Evolutionary conservation across 2,797 vertebrate species (phyloP), one percentile per base, ranked within the genome.

Genomic region (Xiphophorus birchmanni): DNA sequence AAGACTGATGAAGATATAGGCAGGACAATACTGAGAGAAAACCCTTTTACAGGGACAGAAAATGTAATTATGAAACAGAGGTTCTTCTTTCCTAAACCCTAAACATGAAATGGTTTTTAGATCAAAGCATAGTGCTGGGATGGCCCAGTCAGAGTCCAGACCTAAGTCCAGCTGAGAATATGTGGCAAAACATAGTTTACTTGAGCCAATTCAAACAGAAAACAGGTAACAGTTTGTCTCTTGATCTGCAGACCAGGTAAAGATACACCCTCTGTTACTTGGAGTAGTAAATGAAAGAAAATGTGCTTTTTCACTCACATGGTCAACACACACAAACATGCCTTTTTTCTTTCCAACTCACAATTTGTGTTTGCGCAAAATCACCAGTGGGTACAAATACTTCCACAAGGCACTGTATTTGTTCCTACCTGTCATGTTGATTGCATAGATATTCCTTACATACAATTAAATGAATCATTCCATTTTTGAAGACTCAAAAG

Each of bases 401-500:
- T 23, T 69, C 40, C 40, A 2, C 63, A 23, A 67, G 7, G 8
- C 63, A 42, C 37, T 26, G 4, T 26, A 37, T 52, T 18, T 23
- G 47, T 23, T 50, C 29, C 32, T 73, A 47, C 48, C 8, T 9
- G 21, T 73, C 45, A 2, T 50, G 32, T 23, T 50, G 23, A 32
- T 12, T 35, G 10, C 7, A 50, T 32, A 35, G 18, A 21, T 35
- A 35, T 50, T 21, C 10, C 32, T 73, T 52, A 74, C 26, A 13
- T 8, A 37, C 48, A 7, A 37, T 3, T 23, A 42, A 40, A 56
- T 12, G 40, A 45, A 7, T 44, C 56, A 12, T 0, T 4, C 8
- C 29, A 40, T 45, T 13, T 35, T 3, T 52, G 11, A 73, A 80
- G 86, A 67, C 54, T 21, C 35, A 54, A 50, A 26, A 78, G 44